Base-by-base conservation (phyloP, 92 coral and sea anemone genomes). In the Phenganax subtilis region DNA sequence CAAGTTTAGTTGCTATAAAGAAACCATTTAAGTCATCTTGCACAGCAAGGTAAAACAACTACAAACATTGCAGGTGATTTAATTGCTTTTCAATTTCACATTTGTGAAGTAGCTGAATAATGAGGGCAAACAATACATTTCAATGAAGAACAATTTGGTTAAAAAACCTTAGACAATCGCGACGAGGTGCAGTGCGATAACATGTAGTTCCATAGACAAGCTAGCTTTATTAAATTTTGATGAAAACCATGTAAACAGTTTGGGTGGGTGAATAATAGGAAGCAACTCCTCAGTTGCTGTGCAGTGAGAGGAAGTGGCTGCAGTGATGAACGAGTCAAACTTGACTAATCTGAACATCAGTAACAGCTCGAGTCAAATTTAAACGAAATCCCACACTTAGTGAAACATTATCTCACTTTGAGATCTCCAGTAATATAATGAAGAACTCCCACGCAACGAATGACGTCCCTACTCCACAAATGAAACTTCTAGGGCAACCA, bases 171-270 rank as follows among this genome's bases (percentile, higher is more conserved):
- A 64, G 31, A 64, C 70, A 64, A 64, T 6, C 3, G 1, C 37
- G 70, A 64, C 47, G 70, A 44, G 67, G 28, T 7, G 27, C n/a
- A 61, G 3, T 61, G 4, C 67, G 67, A 61, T 17, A 61, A 7
- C 5, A 61, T 12, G 25, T 61, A 61, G 3, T 61, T 25, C 28
- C 67, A 61, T 12, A 61, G 27, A 61, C 67, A 61, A 57, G 17
- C 63, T 57, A 57, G 12, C 12, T 57, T 57, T 64, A 64, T 64
- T 64, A 64, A 64, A 17, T 17, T 3, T 10, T 37, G 73, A 68
- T 68, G 73, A 68, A 68, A 68, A 53, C 73, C 54, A 68, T 28
- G 52, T 68, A 29, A 68, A 68, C 73, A 68, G 73, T 68, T 9
- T 37, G 20, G 6, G 73, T 68, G 73, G 73, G 53, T 68, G 3